Conservation (phyloP, 64 coral and sea anemone species). For the Stylophora pistillata region DNA sequence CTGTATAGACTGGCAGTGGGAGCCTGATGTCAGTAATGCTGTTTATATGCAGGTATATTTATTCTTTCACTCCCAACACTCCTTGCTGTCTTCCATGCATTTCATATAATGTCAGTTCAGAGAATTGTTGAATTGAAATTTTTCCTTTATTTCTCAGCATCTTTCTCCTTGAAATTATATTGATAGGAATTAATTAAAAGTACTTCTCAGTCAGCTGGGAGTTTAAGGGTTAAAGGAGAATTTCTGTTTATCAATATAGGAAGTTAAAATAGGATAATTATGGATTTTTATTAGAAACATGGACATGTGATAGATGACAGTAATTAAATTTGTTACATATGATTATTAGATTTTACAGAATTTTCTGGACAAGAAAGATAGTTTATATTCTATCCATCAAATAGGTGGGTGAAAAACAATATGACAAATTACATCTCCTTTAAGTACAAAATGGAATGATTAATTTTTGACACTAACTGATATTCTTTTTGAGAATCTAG, state of each 20-base stretch:
- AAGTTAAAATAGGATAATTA: too few relatives aligned
- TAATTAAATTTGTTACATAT: background rate
- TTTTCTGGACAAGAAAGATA: slow-evolving; percentile 97
- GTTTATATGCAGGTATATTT: slow-evolving; percentile 63
- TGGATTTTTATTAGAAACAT: too few relatives aligned
- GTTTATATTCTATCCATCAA: slow-evolving; percentile 97
- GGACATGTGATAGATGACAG: background rate
- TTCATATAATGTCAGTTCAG: too few relatives aligned
- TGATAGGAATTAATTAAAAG: too few relatives aligned
- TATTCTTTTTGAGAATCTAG: too few relatives aligned
- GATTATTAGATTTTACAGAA: slow-evolving; percentile 78
- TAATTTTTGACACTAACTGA: too few relatives aligned
- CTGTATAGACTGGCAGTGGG: slow-evolving; percentile 80
- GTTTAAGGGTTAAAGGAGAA: too few relatives aligned
- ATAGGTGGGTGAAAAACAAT: slow-evolving; percentile 62
- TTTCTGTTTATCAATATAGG: too few relatives aligned
- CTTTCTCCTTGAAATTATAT: background rate
- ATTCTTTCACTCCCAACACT: too few relatives aligned
- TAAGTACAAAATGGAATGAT: background rate
- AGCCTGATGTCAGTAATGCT: slow-evolving; percentile 31
- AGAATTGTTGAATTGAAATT: background rate
- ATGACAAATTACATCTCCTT: background rate
- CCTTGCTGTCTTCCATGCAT: too few relatives aligned
- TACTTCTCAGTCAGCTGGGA: too few relatives aligned
- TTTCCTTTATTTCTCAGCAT: background rate